Evolutionary conservation across 2,888 invertebrate genomes (phyloP), one percentile per base, ranked within the genome.

Genomic region (Parasteatoda lunata): DNA sequence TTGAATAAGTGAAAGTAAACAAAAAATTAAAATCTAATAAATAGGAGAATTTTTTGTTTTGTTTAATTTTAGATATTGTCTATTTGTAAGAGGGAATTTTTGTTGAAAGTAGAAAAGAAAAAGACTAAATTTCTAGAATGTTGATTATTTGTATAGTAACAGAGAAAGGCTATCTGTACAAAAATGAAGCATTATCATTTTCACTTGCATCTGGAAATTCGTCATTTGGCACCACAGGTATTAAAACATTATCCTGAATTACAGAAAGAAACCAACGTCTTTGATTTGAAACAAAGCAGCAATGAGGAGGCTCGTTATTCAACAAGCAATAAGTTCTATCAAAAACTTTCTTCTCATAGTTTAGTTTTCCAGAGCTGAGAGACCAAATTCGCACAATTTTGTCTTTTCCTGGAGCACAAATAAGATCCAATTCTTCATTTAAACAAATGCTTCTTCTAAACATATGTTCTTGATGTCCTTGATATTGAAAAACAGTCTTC

Each of bases 181-280:
- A 30, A 30, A 30, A 30, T 30, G 30, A 30, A 30, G 30, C 30
- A 30, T n/a, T n/a, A n/a, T 54, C 11, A 54, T 54, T 54, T 54
- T 11, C 7, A 7, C 54, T 54, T 54, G 11, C 7, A 54, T 54
- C 54, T 54, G 11, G 54, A 54, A 54, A 54, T 54, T 7, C 52
- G 13, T 52, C 73, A 73, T 45, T 30, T 13, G 73, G 73, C 52
- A 54, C 45, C 52, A 73, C 13, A 9, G 54, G 73, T 30, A 54
- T 45, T 47, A 73, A 8, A 54, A 13, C n/a, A 13, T 54, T 11
- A 76, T 76, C 48, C 13, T 76, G 48, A 65, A 65, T 49, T 7
- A 76, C n/a, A 65, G 48, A n/a, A 13, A 76, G 5, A 65, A 76
- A 76, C 76, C 76, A 76, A 9, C 76, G 48, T 48, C 76, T 76